Conservation (phyloP, 2,888 invertebrate genomes). For the Amphipoea lucens region DNA sequence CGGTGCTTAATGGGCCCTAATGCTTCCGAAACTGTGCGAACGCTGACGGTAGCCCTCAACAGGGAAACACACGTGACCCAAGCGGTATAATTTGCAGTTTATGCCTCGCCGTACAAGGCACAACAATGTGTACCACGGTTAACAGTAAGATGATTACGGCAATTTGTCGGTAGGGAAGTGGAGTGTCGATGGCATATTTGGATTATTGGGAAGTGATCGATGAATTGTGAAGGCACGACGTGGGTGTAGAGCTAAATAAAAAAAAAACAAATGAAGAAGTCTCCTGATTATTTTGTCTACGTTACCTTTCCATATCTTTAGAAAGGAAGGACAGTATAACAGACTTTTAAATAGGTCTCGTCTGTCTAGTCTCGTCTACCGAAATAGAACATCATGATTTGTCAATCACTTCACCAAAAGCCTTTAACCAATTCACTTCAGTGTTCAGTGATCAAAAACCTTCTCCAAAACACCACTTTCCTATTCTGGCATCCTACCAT, state of each 20-base stretch:
- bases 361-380: background rate
- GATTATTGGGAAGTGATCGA: constrained; percentile 54
- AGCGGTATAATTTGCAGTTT: constrained; percentile 85
- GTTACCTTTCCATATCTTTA: background rate
- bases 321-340: background rate
- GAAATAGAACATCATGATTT: too few relatives aligned
- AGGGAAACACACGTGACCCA: constrained; percentile 85
- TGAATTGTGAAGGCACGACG: background rate
- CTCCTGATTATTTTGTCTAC: background rate
- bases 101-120: constrained; percentile 79
- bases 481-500: constrained; percentile 32
- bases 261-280: background rate
- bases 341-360: background rate
- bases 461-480: constrained; percentile 24
- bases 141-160: constrained; percentile 82
- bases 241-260: background rate
- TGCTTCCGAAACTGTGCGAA: constrained; percentile 91
- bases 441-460: background rate
- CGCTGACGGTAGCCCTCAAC: constrained; percentile 87
- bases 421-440: background rate
- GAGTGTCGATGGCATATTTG: constrained; percentile 49
- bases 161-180: constrained; percentile 76
- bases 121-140: constrained; percentile 81
- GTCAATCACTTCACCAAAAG: background rate
- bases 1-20: constrained; percentile 90